Percentiles rank a stretch among this genome's conserved stretches.
Evolutionary conservation across 2,113 vertebrate species (phyloP).

Genomic region (Trichomycterus rosablanca): DNA sequence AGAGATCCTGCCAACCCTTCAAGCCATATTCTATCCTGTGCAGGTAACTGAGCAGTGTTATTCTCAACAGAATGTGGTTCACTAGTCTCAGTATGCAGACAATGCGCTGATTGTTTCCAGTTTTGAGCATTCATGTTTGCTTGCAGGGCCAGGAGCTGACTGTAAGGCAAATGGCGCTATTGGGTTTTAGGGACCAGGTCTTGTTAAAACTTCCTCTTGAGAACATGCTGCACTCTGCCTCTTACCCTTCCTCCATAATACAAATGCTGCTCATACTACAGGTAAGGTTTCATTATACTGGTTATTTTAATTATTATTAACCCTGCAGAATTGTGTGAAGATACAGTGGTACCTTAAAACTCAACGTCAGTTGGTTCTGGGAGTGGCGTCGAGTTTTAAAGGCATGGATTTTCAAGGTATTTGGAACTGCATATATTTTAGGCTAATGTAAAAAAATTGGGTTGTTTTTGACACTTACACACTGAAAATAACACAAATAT

Average conservation of each 20-base stretch:
- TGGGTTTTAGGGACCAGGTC: conserved; percentile 89
- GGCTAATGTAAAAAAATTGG: too few species aligned
- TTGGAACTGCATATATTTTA: too few species aligned
- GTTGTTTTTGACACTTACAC: too few species aligned
- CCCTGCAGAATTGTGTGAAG: too few species aligned
- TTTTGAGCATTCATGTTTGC: conserved; percentile 17
- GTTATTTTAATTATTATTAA: too few species aligned
- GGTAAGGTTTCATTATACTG: conserved; percentile 52
- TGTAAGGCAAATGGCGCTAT: conserved; percentile 86
- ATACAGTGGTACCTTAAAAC: too few species aligned
- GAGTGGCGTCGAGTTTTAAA: too few species aligned
- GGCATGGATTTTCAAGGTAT: too few species aligned
- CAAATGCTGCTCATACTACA: conserved; percentile 93
- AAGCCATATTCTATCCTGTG: conserved; percentile 93
- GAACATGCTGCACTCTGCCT: conserved; percentile 67
- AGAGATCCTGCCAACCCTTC: conserved; percentile 88
- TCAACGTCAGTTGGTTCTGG: too few species aligned
- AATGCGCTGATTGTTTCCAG: conserved; percentile 21
- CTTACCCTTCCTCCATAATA: conserved; percentile 73
- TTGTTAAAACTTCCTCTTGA: conserved; percentile 81
- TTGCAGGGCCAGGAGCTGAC: conserved; percentile 88
- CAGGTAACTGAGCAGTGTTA: conserved; percentile 69
- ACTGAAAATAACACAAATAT: too few species aligned
- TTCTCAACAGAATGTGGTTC: conserved; percentile 13
- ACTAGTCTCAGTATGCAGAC: background rate